A percentile compares a stretch with the other conserved stretches of the same genome.
phyloP scores from a whole-genome alignment of 2,797 vertebrate genomes.

The Pseudotriccus pelzelni region DNA sequence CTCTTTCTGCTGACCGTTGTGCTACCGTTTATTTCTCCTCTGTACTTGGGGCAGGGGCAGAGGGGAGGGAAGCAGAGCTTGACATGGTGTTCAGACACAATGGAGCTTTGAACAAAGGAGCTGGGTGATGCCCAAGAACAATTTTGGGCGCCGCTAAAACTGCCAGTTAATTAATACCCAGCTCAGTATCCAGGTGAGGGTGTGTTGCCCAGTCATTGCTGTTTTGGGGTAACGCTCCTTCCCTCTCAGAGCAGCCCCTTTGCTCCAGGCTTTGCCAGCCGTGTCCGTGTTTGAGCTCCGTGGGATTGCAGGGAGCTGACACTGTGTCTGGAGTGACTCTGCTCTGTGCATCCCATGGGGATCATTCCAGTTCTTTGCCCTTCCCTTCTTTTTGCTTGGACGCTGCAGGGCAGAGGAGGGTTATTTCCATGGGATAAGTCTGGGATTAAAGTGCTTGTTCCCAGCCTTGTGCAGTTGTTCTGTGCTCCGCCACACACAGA shows the following conservation, averaged over 20 bases:
- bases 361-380: accelerated
- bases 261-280: neutral
- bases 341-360: neutral
- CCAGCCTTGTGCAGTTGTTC: neutral
- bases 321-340: neutral
- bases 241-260: neutral
- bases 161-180: neutral
- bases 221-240: neutral
- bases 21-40: constrained; percentile 49
- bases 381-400: neutral
- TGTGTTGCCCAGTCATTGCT: neutral
- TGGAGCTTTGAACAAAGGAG: neutral
- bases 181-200: neutral
- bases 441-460: neutral
- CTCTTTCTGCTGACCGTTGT: constrained; percentile 41
- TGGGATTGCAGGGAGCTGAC: neutral
- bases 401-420: neutral
- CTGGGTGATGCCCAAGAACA: neutral
- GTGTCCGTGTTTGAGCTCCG: neutral
- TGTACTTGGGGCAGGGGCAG: neutral
- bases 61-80: neutral
- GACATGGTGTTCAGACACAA: neutral
- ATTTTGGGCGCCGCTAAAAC: neutral
- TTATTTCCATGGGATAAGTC: neutral
- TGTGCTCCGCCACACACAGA: constrained; percentile 23